phyloP scores from a whole-genome alignment of 2,797 vertebrate species.

The Tapirus indicus region DNA sequence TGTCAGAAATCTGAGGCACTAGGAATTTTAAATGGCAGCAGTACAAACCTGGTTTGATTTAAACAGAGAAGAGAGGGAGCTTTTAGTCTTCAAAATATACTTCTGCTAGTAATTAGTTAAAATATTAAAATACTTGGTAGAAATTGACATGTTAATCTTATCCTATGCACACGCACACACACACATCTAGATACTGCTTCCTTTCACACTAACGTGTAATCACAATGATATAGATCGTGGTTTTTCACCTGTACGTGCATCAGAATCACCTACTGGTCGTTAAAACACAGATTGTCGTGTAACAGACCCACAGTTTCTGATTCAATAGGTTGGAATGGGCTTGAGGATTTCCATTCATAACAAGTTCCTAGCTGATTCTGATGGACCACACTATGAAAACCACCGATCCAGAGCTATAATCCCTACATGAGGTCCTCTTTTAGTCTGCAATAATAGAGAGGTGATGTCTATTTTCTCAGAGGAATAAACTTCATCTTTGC shows the following conservation, averaged over 20 bases:
- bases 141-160: not conserved
- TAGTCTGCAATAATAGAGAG: not conserved
- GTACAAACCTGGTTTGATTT: not conserved
- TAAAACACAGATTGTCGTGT: not conserved
- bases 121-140: not conserved
- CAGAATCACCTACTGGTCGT: not conserved
- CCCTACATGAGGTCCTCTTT: not conserved
- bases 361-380: not conserved
- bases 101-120: not conserved
- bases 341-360: not conserved
- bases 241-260: not conserved
- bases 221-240: not conserved
- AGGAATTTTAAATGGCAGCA: not conserved
- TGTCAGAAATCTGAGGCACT: not conserved
- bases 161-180: not conserved
- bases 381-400: not conserved
- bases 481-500: not conserved
- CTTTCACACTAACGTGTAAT: not conserved
- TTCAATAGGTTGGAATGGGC: not conserved
- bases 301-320: not conserved
- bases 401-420: not conserved
- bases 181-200: not conserved
- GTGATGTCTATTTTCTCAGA: not conserved
- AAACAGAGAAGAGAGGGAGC: not conserved
- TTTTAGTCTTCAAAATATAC: not conserved